Percentiles rank a stretch among this genome's conserved stretches.
Conservation (phyloP, 2,888 invertebrate species). For the Melangyna quadrimaculata region DNA sequence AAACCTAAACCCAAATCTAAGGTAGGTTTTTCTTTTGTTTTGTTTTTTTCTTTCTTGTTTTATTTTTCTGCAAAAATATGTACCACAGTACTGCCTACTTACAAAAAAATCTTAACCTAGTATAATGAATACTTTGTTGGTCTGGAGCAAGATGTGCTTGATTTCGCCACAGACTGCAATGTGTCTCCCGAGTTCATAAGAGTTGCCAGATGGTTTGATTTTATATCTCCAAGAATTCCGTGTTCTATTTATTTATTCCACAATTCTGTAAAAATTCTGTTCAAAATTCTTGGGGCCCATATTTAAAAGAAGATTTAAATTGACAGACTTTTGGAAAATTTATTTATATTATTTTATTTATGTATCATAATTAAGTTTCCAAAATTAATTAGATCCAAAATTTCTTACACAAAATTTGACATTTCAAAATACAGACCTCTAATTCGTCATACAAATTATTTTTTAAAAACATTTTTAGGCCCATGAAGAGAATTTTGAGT, state of each 20-base stretch:
- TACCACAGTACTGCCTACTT: too few relatives aligned
- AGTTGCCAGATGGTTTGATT: background rate
- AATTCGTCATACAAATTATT: too few relatives aligned
- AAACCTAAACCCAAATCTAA: conserved; percentile 76
- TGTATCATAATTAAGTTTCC: too few relatives aligned
- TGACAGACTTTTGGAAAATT: too few relatives aligned
- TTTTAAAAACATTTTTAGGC: too few relatives aligned
- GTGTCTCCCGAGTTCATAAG: background rate
- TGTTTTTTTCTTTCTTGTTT: background rate
- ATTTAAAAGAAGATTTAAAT: too few relatives aligned
- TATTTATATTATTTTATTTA: too few relatives aligned
- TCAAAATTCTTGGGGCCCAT: too few relatives aligned
- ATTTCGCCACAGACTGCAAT: conserved; percentile 17
- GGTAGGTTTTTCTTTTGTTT: conserved; percentile 72
- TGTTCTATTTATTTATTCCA: too few relatives aligned
- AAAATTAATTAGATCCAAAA: background rate
- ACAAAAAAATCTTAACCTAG: conserved; percentile 29
- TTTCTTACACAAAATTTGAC: too few relatives aligned
- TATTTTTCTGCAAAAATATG: background rate
- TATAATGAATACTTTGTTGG: conserved; percentile 19
- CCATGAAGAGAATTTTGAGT: background rate
- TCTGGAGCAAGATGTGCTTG: background rate
- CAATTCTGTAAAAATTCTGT: background rate
- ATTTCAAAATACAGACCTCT: too few relatives aligned
- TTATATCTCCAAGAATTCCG: background rate